Evolutionary conservation across 2,797 vertebrate species (phyloP).

Genomic region (Sitta carolinensis): DNA sequence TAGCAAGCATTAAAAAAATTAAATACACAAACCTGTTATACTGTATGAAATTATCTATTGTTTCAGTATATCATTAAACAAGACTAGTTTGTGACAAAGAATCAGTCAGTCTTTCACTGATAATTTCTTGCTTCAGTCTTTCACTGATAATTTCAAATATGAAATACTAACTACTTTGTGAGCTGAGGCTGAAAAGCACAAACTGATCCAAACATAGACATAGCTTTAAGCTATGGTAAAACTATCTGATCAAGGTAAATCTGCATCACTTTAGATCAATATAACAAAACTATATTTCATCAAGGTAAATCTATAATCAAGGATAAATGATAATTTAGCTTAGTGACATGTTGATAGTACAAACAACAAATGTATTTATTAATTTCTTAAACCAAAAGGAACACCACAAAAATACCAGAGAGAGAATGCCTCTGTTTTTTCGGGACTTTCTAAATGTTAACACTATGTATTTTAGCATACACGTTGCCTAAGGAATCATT

Average conservation of each 20-base stretch:
- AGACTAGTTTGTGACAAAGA: background rate
- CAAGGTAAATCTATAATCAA: background rate
- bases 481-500: background rate
- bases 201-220: background rate
- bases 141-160: background rate
- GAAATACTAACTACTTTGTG: background rate
- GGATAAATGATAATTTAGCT: background rate
- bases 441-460: background rate
- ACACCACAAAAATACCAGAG: background rate
- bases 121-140: background rate
- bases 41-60: background rate
- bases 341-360: background rate
- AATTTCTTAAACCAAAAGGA: background rate
- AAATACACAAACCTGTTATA: slow-evolving; percentile 64
- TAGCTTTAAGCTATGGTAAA: background rate
- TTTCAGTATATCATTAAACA: slow-evolving; percentile 39
- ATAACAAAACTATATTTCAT: background rate
- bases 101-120: background rate
- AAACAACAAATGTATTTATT: background rate
- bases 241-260: background rate
- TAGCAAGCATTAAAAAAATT: slow-evolving; percentile 31
- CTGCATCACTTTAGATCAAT: background rate
- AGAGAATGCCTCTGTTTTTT: background rate
- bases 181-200: background rate
- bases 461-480: background rate